Evolutionary conservation across 1,140 invertebrate genomes (phyloP), one percentile per base, ranked within the genome.

Genomic region (Temnothorax curvispinosus): DNA sequence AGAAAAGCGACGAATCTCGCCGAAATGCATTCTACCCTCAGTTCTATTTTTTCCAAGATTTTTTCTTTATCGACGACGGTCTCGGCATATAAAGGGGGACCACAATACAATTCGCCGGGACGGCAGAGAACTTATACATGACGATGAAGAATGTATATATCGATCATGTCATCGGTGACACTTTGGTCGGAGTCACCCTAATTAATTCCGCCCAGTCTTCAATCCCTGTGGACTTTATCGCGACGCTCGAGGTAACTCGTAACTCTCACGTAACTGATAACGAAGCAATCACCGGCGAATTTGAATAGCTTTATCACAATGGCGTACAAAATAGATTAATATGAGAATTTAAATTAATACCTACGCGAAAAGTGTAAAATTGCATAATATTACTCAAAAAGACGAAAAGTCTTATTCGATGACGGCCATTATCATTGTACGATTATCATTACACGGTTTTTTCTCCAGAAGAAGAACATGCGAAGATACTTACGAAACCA

Each of bases 121-220:
- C 5, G 74, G 7, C n/a, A 1, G 44, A 67, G 32, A 47, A 67
- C 18, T 5, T 2, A 13, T 6, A 64, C 27, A 52, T 27, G 21
- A 78, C 21, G 18, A 80, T 80, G 60, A 50, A 67, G 32, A 67
- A 78, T 65, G 41, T 47, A 80, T 38, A 27, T 67, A 80, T 80
- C 76, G 44, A 80, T 80, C 60, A 50, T 80, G 41, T 67, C 44
- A 80, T n/a, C 60, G 60, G 44, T 80, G 41, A 80, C 44, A 80
- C 47, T 50, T 80, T 80, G 58, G 41, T 64, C 11, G 32, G n/a
- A 65, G 18, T 41, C 44, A 44, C 18, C 62, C 18, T 80, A 80
- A 80, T 80, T 80, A 80, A 64, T 67, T 78, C 41, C 18, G 60
- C 32, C 58, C 27, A 21, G 6, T 11, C 41, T 64, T 56, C 15